Evolutionary conservation across 2,888 invertebrate genomes (phyloP).

Genomic region (Myopa testacea): DNA sequence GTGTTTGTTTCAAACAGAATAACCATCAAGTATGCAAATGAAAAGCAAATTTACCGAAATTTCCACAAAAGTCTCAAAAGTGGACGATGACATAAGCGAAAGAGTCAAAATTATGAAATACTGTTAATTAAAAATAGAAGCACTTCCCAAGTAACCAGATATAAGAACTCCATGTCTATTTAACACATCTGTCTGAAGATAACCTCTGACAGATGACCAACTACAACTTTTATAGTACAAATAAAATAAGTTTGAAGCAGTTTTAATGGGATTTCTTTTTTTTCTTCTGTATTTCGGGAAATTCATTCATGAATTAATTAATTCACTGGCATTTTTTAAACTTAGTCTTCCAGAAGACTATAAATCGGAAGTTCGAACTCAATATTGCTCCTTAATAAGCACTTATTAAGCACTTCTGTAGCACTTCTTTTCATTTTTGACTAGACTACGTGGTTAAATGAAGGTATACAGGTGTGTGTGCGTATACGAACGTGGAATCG

Average conservation of each 20-base stretch:
- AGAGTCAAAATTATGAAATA: neutral
- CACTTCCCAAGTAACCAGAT: neutral
- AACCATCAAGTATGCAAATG: conserved; percentile 34
- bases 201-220: too few species aligned
- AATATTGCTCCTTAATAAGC: neutral
- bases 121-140: conserved; percentile 23
- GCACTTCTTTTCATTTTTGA: neutral
- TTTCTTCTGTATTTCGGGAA: too few species aligned
- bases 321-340: too few species aligned
- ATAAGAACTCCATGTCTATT: neutral
- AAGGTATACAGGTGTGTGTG: too few species aligned
- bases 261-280: too few species aligned
- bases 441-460: too few species aligned
- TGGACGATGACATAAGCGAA: neutral
- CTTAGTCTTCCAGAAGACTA: too few species aligned
- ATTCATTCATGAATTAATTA: too few species aligned
- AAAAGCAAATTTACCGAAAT: conserved; percentile 27
- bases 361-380: neutral
- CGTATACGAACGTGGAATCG: too few species aligned
- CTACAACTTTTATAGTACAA: too few species aligned
- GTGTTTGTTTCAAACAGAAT: neutral
- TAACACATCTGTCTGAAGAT: too few species aligned
- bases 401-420: neutral
- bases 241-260: too few species aligned
- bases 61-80: neutral